Percentiles rank a stretch among this genome's conserved stretches.
phyloP scores from a whole-genome alignment of 2,113 vertebrate genomes.

The Myrmecobius fasciatus region DNA sequence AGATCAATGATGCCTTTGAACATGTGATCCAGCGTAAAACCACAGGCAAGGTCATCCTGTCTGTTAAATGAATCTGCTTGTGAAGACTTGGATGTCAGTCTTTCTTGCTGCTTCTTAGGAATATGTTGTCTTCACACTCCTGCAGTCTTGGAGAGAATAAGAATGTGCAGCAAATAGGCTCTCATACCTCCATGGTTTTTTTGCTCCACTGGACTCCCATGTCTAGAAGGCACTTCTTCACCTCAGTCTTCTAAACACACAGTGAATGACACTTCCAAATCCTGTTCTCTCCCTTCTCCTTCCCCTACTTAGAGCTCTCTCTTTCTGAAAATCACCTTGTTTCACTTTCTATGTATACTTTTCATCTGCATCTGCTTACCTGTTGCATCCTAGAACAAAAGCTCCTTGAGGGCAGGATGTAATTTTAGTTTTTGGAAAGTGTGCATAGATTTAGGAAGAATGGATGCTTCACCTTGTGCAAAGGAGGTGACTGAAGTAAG shows the following conservation, averaged over 20 bases:
- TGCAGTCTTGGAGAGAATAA: neutral
- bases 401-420: neutral
- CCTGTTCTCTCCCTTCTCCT: neutral
- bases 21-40: constrained; percentile 61
- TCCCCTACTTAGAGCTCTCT: neutral
- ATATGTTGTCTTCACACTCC: neutral
- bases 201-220: neutral
- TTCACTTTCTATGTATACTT: neutral
- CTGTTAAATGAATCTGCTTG: constrained; percentile 41
- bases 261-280: neutral
- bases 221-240: neutral
- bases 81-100: neutral
- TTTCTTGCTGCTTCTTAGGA: neutral
- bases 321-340: neutral
- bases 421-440: neutral
- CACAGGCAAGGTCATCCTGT: constrained; percentile 61
- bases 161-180: neutral
- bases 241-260: neutral
- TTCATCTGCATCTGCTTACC: neutral
- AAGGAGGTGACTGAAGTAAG: neutral
- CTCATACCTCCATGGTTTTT: neutral
- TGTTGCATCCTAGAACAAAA: neutral
- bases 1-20: constrained; percentile 71
- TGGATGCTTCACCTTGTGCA: neutral
- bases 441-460: neutral